Conservation (phyloP, 2,888 invertebrate species). For the Limnephilus rhombicus region DNA sequence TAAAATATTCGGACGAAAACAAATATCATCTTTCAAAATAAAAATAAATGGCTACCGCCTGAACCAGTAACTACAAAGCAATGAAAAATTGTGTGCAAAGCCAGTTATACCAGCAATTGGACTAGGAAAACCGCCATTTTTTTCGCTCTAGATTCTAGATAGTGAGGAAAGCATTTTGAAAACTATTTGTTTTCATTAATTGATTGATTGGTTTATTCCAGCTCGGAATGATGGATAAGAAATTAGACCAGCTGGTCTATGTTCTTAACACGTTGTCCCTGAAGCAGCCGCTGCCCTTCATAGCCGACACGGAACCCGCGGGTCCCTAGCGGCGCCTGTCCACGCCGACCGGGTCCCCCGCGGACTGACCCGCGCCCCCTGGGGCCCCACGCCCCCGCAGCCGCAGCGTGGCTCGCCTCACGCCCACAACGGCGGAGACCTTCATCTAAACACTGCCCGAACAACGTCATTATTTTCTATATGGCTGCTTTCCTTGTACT, state of each 20-base stretch:
- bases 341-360: slow-evolving; percentile 52
- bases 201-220: slow-evolving; percentile 69
- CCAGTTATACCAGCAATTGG: no score
- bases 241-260: slow-evolving; percentile 79
- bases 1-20: no score
- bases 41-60: no score
- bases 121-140: no score
- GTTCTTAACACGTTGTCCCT: slow-evolving; percentile 79
- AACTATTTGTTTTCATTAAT: no score
- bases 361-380: slow-evolving; percentile 59
- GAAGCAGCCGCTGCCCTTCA: slow-evolving; percentile 72
- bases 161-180: no score
- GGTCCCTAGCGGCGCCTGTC: slow-evolving; percentile 61
- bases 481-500: not conserved
- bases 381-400: slow-evolving; percentile 10
- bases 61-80: no score
- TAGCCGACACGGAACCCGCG: slow-evolving; percentile 58
- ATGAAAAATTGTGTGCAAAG: no score
- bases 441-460: slow-evolving; percentile 37
- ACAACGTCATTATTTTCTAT: not conserved
- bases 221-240: slow-evolving; percentile 80
- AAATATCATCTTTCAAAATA: no score
- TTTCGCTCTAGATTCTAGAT: no score
- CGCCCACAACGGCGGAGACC: slow-evolving; percentile 47
- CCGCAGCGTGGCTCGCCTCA: slow-evolving; percentile 20